A percentile compares a stretch with the other conserved stretches of the same genome.
Conservation (phyloP, 2,113 vertebrate species). For the Pollimyrus isidori region DNA sequence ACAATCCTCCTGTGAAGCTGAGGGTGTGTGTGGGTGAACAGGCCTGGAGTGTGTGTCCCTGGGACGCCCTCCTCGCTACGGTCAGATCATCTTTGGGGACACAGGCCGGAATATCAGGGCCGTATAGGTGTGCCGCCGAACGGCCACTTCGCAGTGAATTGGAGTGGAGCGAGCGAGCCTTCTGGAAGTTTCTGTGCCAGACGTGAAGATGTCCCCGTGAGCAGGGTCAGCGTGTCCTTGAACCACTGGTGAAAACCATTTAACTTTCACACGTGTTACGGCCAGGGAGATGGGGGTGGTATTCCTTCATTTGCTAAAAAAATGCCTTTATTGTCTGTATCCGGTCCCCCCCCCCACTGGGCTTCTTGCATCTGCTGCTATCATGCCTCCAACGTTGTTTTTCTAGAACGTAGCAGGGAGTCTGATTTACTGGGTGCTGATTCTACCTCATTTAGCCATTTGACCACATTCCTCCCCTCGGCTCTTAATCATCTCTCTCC, state of each 20-base stretch:
- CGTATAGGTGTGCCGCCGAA: background rate
- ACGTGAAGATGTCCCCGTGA: background rate
- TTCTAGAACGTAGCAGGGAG: too few relatives aligned
- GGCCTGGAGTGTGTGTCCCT: background rate
- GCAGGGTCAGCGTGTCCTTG: background rate
- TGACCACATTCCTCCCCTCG: background rate
- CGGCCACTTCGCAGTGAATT: background rate
- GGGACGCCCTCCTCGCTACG: background rate
- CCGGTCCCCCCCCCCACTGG: background rate
- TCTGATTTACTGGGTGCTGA: conserved; percentile 13
- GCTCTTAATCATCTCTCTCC: background rate
- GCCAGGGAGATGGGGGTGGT: background rate
- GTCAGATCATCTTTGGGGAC: background rate
- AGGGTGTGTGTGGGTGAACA: background rate
- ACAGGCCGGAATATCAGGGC: background rate
- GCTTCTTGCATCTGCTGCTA: background rate
- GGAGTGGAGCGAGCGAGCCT: background rate
- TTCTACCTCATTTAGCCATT: conserved; percentile 13
- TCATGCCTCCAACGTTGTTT: background rate
- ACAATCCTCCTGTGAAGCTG: background rate
- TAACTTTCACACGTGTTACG: background rate
- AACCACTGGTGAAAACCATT: background rate
- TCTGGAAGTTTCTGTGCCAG: background rate
- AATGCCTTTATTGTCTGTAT: background rate
- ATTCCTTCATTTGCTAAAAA: background rate